phyloP scores from a whole-genome alignment of 2,113 vertebrate genomes.

The Australoheros scitulus region DNA sequence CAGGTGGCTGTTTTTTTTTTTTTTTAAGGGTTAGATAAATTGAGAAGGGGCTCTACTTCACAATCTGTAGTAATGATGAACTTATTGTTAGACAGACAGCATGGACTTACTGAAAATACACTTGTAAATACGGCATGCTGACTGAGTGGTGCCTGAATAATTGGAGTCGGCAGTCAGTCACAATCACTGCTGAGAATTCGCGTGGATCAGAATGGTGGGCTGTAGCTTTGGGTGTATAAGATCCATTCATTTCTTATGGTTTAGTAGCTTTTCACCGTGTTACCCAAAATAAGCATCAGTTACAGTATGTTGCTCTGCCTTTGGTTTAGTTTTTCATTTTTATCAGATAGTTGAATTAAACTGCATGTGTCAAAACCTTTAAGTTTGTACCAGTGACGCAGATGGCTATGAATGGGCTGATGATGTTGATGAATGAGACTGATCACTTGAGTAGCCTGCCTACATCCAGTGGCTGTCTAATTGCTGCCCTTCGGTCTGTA shows the following conservation, averaged over 20 bases:
- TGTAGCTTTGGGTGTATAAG: background rate
- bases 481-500: background rate
- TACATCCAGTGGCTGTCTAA: conserved; percentile 34
- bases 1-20: conserved; percentile 1
- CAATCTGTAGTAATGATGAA: conserved; percentile 9
- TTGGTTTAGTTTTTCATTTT: background rate
- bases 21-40: background rate
- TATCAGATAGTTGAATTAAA: background rate
- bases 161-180: background rate
- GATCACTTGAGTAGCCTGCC: conserved; percentile 12
- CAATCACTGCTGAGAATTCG: background rate
- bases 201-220: conserved; percentile 8
- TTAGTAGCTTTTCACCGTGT: background rate
- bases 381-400: background rate
- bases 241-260: background rate
- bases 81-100: conserved; percentile 1
- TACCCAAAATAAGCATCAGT: background rate
- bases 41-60: background rate
- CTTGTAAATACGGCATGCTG: background rate
- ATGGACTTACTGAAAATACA: background rate
- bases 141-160: background rate
- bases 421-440: background rate
- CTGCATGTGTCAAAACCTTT: background rate
- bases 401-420: conserved; percentile 33
- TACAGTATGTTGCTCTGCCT: background rate